phyloP scores from a whole-genome alignment of 2,888 invertebrate genomes.

The Hydropsyche betteni region DNA sequence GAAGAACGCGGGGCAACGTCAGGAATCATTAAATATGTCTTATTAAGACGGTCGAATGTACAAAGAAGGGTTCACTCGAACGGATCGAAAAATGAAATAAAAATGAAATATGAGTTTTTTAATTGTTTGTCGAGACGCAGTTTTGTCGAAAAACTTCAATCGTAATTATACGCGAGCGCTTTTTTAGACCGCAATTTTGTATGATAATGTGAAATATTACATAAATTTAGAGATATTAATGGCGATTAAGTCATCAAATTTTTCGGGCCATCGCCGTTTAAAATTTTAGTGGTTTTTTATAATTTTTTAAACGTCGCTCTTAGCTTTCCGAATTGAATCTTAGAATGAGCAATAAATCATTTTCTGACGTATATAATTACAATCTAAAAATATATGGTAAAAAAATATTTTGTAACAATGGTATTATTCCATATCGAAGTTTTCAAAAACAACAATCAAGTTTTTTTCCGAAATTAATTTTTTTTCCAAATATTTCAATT shows the following conservation, averaged over 20 bases:
- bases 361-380: too few relatives aligned
- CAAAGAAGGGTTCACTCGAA: conserved; percentile 18
- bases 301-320: not conserved
- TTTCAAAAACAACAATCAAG: too few relatives aligned
- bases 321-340: not conserved
- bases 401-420: too few relatives aligned
- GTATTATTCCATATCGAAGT: too few relatives aligned
- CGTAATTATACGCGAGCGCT: conserved; percentile 10
- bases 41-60: conserved; percentile 45
- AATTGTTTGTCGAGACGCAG: conserved; percentile 21
- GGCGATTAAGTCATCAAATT: conserved; percentile 29
- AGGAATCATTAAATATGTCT: conserved; percentile 49
- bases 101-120: conserved; percentile 9
- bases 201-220: conserved; percentile 21
- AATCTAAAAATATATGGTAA: too few relatives aligned
- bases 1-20: conserved; percentile 42
- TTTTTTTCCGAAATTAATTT: too few relatives aligned
- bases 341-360: not conserved
- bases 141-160: conserved; percentile 21
- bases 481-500: too few relatives aligned
- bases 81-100: conserved; percentile 9
- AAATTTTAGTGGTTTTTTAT: conserved; percentile 6
- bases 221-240: conserved; percentile 7
- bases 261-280: conserved; percentile 13
- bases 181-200: conserved; percentile 5